Conservation (phyloP, 2,797 vertebrate species). For the Phaenicophaeus curvirostris region DNA sequence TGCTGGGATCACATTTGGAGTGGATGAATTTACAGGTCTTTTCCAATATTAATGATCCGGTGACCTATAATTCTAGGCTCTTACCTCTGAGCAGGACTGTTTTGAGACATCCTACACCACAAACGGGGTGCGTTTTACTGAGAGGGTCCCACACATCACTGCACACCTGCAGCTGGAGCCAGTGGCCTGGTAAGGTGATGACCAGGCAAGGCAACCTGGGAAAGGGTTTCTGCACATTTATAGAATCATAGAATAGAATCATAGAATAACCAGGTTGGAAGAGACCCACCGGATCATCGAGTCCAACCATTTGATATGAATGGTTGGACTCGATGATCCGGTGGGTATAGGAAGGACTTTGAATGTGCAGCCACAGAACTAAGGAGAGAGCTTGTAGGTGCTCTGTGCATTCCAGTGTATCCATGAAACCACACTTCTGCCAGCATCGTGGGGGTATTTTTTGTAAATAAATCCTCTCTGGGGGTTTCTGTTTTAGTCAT, state of each 20-base stretch:
- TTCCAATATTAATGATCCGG: too few species aligned
- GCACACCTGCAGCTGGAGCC: rapidly evolving
- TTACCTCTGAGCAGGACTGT: not conserved
- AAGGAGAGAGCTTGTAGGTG: not conserved
- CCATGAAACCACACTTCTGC: rapidly evolving
- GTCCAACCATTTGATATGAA: too few species aligned
- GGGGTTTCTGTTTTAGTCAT: not conserved
- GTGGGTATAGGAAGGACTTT: not conserved
- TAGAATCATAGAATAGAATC: too few species aligned
- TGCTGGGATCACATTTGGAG: too few species aligned
- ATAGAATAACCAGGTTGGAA: too few species aligned
- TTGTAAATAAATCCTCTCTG: not conserved
- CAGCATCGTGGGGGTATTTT: not conserved
- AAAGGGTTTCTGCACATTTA: not conserved
- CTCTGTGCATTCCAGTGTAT: not conserved
- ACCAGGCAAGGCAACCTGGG: not conserved
- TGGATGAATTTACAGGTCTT: too few species aligned
- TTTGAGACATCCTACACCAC: rapidly evolving
- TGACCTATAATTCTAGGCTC: too few species aligned
- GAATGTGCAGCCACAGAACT: not conserved
- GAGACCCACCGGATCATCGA: too few species aligned
- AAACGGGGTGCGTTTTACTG: not conserved
- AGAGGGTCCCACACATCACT: not conserved
- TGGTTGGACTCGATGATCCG: too few species aligned
- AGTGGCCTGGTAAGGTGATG: not conserved